Percentiles rank a stretch among this genome's conserved stretches.
Conservation (phyloP, 2,888 invertebrate species). For the Lasioglossum figueresi region DNA sequence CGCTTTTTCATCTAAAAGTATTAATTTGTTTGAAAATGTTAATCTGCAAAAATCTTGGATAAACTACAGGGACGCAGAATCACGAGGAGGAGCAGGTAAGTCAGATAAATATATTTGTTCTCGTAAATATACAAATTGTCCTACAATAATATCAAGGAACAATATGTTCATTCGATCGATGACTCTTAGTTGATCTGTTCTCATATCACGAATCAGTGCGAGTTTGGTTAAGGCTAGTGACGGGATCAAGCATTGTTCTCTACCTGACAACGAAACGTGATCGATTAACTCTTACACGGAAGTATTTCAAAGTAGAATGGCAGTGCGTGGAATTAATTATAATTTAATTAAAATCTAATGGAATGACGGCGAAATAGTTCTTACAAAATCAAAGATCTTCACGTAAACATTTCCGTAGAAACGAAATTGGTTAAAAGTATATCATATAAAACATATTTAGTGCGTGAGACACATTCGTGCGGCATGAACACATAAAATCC, state of each 20-base stretch:
- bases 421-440: not conserved
- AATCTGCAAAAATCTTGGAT: not conserved
- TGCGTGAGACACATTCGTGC: not conserved
- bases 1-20: too few species aligned
- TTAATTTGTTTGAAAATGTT: not conserved
- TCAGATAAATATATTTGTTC: slow-evolving; percentile 76
- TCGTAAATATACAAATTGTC: slow-evolving; percentile 81
- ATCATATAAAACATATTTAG: not conserved
- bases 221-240: slow-evolving; percentile 76
- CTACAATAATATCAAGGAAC: slow-evolving; percentile 80
- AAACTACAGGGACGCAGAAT: not conserved
- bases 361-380: not conserved
- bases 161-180: slow-evolving; percentile 77
- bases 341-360: not conserved
- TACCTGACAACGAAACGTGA: not conserved
- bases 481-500: not conserved
- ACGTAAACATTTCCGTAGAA: not conserved
- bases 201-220: slow-evolving; percentile 81
- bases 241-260: slow-evolving; percentile 32
- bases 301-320: not conserved
- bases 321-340: not conserved
- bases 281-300: not conserved
- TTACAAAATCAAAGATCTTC: not conserved
- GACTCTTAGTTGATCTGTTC: slow-evolving; percentile 74
- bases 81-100: slow-evolving; percentile 22